Percentiles rank a stretch among this genome's conserved stretches.
Conservation (phyloP, 2,888 invertebrate genomes). For the Malthinus seriepunctatus region DNA sequence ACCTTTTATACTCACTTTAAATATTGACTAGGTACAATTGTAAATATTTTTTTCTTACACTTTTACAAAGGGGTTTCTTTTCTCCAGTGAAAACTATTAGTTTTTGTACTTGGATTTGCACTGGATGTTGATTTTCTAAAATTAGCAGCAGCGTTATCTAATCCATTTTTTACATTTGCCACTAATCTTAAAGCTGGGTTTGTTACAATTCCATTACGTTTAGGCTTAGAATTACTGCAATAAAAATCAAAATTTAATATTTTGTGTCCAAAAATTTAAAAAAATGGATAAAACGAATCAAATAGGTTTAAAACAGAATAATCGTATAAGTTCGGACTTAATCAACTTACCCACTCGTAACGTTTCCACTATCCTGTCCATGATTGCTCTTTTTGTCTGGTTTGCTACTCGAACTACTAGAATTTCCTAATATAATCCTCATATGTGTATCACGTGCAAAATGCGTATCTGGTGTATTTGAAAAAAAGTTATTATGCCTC, state of each 20-base stretch:
- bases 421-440: constrained; percentile 74
- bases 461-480: constrained; percentile 70
- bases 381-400: constrained; percentile 43
- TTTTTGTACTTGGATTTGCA: constrained; percentile 64
- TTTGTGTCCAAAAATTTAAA: constrained; percentile 1
- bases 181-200: constrained; percentile 85
- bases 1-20: constrained; percentile 24
- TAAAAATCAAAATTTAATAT: not conserved
- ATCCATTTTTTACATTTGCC: constrained; percentile 73
- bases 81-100: constrained; percentile 82
- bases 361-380: constrained; percentile 24
- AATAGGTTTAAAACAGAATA: too few species aligned
- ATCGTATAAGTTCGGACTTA: not conserved
- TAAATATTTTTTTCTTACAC: constrained; percentile 15
- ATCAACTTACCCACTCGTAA: constrained; percentile 16
- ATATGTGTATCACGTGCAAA: constrained; percentile 91
- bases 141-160: constrained; percentile 67
- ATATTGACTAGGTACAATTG: constrained; percentile 36
- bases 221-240: constrained; percentile 60
- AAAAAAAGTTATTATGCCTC: constrained; percentile 52
- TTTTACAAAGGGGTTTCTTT: constrained; percentile 76
- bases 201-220: constrained; percentile 83
- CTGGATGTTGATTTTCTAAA: constrained; percentile 64
- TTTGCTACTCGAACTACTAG: constrained; percentile 42
- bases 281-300: too few species aligned